Conservation (phyloP, 2,888 invertebrate species). For the Linnaemya vulpina region DNA sequence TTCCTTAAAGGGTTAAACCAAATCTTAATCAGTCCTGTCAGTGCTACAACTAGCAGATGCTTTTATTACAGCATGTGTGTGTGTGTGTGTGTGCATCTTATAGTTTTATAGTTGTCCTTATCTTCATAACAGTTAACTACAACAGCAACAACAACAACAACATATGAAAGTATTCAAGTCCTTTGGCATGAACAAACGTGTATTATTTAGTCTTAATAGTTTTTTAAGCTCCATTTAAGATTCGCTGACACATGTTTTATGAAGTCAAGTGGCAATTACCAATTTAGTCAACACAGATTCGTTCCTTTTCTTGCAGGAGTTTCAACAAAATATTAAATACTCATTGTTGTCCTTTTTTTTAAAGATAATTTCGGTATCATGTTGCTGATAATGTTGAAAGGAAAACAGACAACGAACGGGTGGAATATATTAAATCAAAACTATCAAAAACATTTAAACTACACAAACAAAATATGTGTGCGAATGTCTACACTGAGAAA, state of each 20-base stretch:
- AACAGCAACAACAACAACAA: no score
- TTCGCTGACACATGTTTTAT: constrained; percentile 83
- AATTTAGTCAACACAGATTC: constrained; percentile 59
- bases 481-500: background rate
- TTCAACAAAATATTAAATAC: constrained; percentile 26
- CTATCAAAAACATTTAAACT: constrained; percentile 76
- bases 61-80: background rate
- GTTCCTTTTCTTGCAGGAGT: constrained; percentile 4
- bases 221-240: constrained; percentile 82
- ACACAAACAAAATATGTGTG: constrained; percentile 7
- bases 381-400: constrained; percentile 30
- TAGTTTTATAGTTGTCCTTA: constrained; percentile 12
- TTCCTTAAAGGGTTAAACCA: constrained; percentile 46
- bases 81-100: background rate
- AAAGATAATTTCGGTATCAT: constrained; percentile 51
- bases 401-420: constrained; percentile 59
- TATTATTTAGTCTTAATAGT: constrained; percentile 78
- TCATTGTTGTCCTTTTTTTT: constrained; percentile 32
- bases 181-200: constrained; percentile 33
- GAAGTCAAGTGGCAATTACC: constrained; percentile 79
- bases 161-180: constrained; percentile 9
- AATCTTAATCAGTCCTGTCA: constrained; percentile 42
- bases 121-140: background rate
- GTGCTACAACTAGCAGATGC: constrained; percentile 7
- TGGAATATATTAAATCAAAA: constrained; percentile 77